Conservation (phyloP, 2,888 invertebrate genomes). For the Cistogaster globosa region DNA sequence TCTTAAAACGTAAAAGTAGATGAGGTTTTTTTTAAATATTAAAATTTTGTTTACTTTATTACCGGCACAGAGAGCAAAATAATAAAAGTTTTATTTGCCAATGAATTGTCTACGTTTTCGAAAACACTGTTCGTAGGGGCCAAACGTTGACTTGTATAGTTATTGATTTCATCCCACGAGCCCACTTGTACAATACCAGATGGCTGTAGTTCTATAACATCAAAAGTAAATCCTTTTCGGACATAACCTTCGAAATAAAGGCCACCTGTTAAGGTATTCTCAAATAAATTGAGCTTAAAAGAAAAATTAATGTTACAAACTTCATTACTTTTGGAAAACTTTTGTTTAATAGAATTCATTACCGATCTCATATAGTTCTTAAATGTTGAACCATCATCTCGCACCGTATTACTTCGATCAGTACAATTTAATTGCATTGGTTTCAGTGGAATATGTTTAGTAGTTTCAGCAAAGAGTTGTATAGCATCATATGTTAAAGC, state of each 20-base stretch:
- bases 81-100: slow-evolving; percentile 88
- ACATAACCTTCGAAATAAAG: slow-evolving; percentile 92
- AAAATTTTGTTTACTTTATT: slow-evolving; percentile 42
- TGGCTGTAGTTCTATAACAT: slow-evolving; percentile 87
- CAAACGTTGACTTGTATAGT: slow-evolving; percentile 84
- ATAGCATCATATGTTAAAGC: slow-evolving; percentile 94
- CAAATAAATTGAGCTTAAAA: slow-evolving; percentile 74
- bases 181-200: slow-evolving; percentile 88
- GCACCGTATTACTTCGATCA: slow-evolving; percentile 84
- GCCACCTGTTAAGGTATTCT: slow-evolving; percentile 86
- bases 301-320: too few relatives aligned
- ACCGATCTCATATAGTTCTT: slow-evolving; percentile 88
- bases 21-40: not conserved
- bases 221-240: slow-evolving; percentile 87
- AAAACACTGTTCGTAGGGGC: slow-evolving; percentile 82
- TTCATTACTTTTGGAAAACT: too few relatives aligned
- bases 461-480: slow-evolving; percentile 89
- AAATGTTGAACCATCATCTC: slow-evolving; percentile 91
- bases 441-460: slow-evolving; percentile 86
- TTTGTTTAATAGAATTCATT: not conserved
- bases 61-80: slow-evolving; percentile 88
- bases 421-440: slow-evolving; percentile 85
- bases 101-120: slow-evolving; percentile 85
- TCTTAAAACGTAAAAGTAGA: slow-evolving; percentile 71
- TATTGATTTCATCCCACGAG: slow-evolving; percentile 87